Evolutionary conservation across 2,888 invertebrate genomes (phyloP).

Genomic region (Sphecodes monilicornis): DNA sequence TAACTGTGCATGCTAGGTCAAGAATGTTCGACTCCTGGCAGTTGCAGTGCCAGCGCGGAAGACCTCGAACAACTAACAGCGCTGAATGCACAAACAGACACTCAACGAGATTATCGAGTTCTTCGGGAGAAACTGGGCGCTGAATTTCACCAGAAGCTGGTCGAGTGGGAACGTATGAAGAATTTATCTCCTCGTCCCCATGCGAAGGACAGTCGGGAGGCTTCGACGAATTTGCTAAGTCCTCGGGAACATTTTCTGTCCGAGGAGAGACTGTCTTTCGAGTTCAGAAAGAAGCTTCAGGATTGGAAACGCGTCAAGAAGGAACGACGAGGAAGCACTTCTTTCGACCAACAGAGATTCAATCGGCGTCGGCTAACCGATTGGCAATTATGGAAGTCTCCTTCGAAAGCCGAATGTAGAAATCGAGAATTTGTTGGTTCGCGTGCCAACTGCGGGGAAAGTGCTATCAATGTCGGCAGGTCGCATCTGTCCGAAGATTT

Average conservation of each 20-base stretch:
- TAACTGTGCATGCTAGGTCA: slow-evolving; percentile 5
- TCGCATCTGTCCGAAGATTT: slow-evolving; percentile 93
- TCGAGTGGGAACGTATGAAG: slow-evolving; percentile 86
- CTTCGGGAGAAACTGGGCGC: slow-evolving; percentile 90
- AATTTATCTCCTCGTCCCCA: slow-evolving; percentile 46
- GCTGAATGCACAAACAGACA: slow-evolving; percentile 84
- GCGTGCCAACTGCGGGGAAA: slow-evolving; percentile 54
- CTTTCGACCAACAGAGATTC: slow-evolving; percentile 70
- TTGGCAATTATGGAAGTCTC: slow-evolving; percentile 88
- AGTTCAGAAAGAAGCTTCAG: slow-evolving; percentile 92
- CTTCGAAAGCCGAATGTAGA: slow-evolving; percentile 72
- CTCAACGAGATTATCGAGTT: slow-evolving; percentile 89
- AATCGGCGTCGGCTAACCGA: slow-evolving; percentile 86
- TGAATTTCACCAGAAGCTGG: slow-evolving; percentile 90
- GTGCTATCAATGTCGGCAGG: slow-evolving; percentile 84
- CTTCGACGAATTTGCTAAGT: neutral
- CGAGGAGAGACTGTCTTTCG: slow-evolving; percentile 91
- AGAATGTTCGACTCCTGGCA: slow-evolving; percentile 67
- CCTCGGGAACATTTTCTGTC: slow-evolving; percentile 74
- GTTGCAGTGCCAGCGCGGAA: slow-evolving; percentile 76
- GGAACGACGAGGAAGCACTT: slow-evolving; percentile 74
- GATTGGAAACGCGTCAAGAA: slow-evolving; percentile 94
- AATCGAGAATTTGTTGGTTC: slow-evolving; percentile 39
- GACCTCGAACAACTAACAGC: slow-evolving; percentile 69
- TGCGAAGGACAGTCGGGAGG: slow-evolving; percentile 29